Evolutionary conservation across 2,113 vertebrate species (phyloP).

Genomic region (Eidolon helvum): DNA sequence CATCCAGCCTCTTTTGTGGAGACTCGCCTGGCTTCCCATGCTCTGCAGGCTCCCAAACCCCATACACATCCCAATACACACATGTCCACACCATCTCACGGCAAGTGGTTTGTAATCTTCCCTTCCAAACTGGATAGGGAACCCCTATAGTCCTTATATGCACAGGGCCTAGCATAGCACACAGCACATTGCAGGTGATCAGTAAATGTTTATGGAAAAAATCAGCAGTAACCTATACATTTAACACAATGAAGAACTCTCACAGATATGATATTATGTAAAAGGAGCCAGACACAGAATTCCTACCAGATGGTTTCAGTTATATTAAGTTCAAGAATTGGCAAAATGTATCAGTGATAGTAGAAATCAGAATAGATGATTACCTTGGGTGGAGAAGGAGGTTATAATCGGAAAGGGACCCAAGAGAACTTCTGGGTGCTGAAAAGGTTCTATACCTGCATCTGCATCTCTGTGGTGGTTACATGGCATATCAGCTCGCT

Average conservation of each 20-base stretch:
- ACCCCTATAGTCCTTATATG: neutral
- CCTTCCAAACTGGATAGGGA: neutral
- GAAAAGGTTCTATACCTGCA: neutral
- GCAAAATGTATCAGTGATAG: neutral
- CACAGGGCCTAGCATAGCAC: neutral
- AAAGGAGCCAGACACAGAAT: neutral
- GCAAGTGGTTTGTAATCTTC: neutral
- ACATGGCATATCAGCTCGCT: neutral
- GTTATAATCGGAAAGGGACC: neutral
- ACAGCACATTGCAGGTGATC: neutral
- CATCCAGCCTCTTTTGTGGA: neutral
- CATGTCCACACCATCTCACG: neutral
- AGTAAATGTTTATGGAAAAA: neutral
- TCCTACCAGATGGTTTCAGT: neutral
- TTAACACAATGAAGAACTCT: neutral
- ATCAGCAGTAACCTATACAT: neutral
- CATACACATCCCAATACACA: no score
- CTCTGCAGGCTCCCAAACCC: neutral
- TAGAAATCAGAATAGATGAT: neutral
- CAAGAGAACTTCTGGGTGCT: neutral
- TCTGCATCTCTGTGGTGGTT: neutral
- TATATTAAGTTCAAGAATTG: neutral
- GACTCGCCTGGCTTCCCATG: neutral
- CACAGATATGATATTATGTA: neutral
- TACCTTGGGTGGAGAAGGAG: neutral